Conservation (phyloP, 1,140 invertebrate species). For the Leptinotarsa undecemlineata region DNA sequence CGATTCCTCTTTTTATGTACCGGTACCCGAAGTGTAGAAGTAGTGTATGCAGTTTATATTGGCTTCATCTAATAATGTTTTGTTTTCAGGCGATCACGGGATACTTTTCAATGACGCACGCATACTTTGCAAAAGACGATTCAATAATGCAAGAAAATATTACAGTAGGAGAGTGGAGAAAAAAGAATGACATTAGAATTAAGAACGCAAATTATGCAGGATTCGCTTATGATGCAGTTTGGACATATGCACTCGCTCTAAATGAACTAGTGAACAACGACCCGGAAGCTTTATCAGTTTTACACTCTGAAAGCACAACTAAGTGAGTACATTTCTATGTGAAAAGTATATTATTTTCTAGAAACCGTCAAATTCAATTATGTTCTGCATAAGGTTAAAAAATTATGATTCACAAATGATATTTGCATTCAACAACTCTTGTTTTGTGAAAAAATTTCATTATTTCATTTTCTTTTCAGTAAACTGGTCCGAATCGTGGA, state of each 20-base stretch:
- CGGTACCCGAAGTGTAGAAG: no score
- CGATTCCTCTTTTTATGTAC: no score
- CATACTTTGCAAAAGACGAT: slow-evolving; percentile 66
- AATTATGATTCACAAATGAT: no score
- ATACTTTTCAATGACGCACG: slow-evolving; percentile 73
- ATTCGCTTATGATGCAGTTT: slow-evolving; percentile 83
- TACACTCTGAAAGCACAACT: slow-evolving; percentile 64
- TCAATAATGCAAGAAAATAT: slow-evolving; percentile 69
- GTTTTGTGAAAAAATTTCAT: no score
- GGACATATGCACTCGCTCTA: slow-evolving; percentile 78
- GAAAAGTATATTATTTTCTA: no score
- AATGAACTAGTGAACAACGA: slow-evolving; percentile 66
- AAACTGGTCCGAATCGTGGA: slow-evolving; percentile 61
- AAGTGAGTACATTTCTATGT: slow-evolving; percentile 55
- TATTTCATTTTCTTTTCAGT: slow-evolving; percentile 49
- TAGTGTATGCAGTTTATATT: no score
- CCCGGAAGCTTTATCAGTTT: slow-evolving; percentile 61
- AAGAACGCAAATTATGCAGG: slow-evolving; percentile 67
- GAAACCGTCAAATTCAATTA: no score
- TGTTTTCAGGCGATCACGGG: slow-evolving; percentile 69
- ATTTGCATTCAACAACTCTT: no score
- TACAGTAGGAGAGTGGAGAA: slow-evolving; percentile 63
- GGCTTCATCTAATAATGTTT: background rate
- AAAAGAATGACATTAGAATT: slow-evolving; percentile 55
- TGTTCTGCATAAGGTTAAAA: no score